Base-by-base conservation (phyloP, 2,797 vertebrate genomes). In the Bradypodion ventrale region DNA sequence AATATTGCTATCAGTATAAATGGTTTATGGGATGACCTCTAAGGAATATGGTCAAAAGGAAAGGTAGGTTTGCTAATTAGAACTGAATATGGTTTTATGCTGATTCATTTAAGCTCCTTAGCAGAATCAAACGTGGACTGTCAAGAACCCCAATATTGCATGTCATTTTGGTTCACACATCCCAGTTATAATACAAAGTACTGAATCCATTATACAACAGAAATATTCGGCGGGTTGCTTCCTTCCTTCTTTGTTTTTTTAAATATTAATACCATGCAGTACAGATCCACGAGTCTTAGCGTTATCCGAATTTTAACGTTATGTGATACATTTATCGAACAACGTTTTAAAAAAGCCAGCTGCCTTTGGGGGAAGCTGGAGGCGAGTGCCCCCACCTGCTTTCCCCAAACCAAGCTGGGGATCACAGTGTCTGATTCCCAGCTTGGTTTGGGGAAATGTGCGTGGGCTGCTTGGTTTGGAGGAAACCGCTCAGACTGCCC, bases 1-100 rank as follows among this genome's bases (percentile, higher is more conserved):
- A 93, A 94, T 94, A 93, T 93, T 87, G 82, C 95, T 94, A 94
- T 94, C 94, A 93, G 90, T 94, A 94, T 92, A 89, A 92, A 92
- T 70, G 91, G 90, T 94, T 93, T 93, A 89, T 65, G 83, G 21
- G 86, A 88, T 93, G 95, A 96, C 93, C 94, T 93, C 88, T 25
- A 75, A 91, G 85, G 78, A 78, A 42, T 76, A 4, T 87, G 93
- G 94, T 93, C 93, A 93, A 91, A 87, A 88, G 81, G 88, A 92
- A 85, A 93, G 89, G 92, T 92, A 90, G 88, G 86, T 63, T 89
- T 90, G 89, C 91, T 94, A 93, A 94, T 94, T 87, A 92, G 83
- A 93, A 91, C 68, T 0, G 0, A 91, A 84, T 65, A 89, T 9
- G 44, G 93, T 86, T 80, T 90, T 86, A 85, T 90, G 56, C 83